Evolutionary conservation across 2,113 vertebrate genomes (phyloP).

Genomic region (Zootoca vivipara): DNA sequence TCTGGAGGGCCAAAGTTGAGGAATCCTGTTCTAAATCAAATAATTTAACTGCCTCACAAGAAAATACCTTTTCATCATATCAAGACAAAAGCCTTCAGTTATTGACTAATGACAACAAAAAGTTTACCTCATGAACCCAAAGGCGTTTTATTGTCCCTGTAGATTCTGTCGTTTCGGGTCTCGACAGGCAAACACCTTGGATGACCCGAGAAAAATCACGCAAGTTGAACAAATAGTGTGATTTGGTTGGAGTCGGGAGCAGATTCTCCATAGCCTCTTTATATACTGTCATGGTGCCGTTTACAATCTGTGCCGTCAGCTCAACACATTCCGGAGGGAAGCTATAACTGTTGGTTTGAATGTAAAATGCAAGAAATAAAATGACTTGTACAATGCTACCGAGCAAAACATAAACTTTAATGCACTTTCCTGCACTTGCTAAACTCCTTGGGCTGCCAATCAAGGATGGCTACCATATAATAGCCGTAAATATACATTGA

Average conservation of each 20-base stretch:
- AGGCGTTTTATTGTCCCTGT: slow-evolving; percentile 82
- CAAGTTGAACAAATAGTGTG: slow-evolving; percentile 92
- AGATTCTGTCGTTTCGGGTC: slow-evolving; percentile 83
- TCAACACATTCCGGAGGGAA: slow-evolving; percentile 81
- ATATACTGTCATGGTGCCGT: slow-evolving; percentile 83
- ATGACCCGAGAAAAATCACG: slow-evolving; percentile 91
- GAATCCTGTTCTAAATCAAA: background rate
- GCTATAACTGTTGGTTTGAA: slow-evolving; percentile 74
- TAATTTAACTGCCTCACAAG: background rate
- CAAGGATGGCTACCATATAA: background rate
- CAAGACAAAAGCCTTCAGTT: background rate
- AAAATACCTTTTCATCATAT: background rate
- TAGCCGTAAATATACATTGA: background rate
- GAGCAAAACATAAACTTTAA: background rate
- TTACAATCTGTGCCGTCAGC: slow-evolving; percentile 83
- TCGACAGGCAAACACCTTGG: slow-evolving; percentile 89
- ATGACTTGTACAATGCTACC: slow-evolving; percentile 3
- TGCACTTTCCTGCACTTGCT: background rate
- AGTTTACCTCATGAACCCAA: slow-evolving; percentile 92
- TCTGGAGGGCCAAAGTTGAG: no score
- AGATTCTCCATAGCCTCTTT: slow-evolving; percentile 89
- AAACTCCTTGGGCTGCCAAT: background rate
- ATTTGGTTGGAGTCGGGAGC: slow-evolving; percentile 89
- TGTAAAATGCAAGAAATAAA: slow-evolving; percentile 29
- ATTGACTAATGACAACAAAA: background rate